Evolutionary conservation across 2,113 vertebrate species (phyloP).

Genomic region (Trematomus loennbergii): DNA sequence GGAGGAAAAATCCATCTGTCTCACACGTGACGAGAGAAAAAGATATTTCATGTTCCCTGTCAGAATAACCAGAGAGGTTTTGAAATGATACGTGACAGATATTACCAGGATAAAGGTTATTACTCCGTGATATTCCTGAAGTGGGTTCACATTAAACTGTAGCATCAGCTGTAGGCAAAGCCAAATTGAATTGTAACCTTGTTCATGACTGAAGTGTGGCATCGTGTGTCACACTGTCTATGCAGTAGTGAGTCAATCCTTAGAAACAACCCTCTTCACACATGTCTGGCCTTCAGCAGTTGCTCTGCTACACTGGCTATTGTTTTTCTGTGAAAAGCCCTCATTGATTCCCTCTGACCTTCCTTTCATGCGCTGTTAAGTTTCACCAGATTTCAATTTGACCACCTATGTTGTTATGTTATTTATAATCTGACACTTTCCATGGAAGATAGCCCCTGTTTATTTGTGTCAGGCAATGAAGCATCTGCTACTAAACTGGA

Average conservation of each 20-base stretch:
- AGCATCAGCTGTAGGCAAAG: constrained; percentile 5
- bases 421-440: constrained; percentile 31
- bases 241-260: neutral
- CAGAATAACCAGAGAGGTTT: constrained; percentile 59
- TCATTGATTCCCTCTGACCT: constrained; percentile 74
- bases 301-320: constrained; percentile 40
- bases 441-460: constrained; percentile 14
- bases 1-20: constrained; percentile 49
- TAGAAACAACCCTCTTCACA: constrained; percentile 49
- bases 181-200: constrained; percentile 26
- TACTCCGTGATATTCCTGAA: constrained; percentile 46
- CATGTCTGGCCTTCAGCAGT: constrained; percentile 37
- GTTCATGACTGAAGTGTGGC: constrained; percentile 21
- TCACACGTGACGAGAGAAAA: constrained; percentile 56
- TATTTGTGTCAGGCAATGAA: constrained; percentile 27
- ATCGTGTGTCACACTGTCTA: constrained; percentile 19
- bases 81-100: constrained; percentile 66
- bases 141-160: constrained; percentile 20
- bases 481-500: neutral
- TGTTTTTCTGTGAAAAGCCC: constrained; percentile 67
- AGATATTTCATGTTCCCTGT: constrained; percentile 54
- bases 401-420: constrained; percentile 20
- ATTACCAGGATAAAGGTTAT: constrained; percentile 55
- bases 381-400: constrained; percentile 66
- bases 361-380: constrained; percentile 30